phyloP scores from a whole-genome alignment of 2,888 invertebrate species.

The Zonitis immaculata region DNA sequence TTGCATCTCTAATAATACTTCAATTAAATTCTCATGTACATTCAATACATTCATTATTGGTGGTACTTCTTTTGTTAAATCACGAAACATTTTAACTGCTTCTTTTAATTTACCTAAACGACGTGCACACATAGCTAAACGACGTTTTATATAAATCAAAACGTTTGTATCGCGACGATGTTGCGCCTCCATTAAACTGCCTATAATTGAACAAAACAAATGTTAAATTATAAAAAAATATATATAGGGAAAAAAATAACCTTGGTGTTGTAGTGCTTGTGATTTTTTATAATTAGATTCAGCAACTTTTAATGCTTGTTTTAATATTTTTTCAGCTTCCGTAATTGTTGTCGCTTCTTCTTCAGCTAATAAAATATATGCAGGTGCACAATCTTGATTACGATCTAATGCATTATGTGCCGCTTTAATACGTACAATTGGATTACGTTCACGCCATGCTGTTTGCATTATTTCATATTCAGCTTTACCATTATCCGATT shows the following conservation, averaged over 20 bases:
- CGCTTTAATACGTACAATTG: conserved; percentile 83
- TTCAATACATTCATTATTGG: conserved; percentile 91
- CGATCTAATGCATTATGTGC: conserved; percentile 83
- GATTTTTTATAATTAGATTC: conserved; percentile 71
- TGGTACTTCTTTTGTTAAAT: conserved; percentile 93
- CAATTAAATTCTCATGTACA: conserved; percentile 94
- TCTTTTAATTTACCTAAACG: conserved; percentile 91
- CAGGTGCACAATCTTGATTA: conserved; percentile 90
- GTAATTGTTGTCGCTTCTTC: conserved; percentile 92
- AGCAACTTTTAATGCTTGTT: conserved; percentile 78
- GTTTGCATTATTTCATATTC: conserved; percentile 95
- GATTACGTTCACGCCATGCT: conserved; percentile 94
- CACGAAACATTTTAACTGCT: conserved; percentile 94
- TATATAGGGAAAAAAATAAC: too few relatives aligned
- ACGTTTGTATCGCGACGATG: conserved; percentile 90
- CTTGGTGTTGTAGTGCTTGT: conserved; percentile 76
- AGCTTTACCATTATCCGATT: conserved; percentile 78
- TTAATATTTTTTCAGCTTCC: conserved; percentile 79
- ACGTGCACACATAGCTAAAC: conserved; percentile 96
- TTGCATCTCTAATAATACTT: conserved; percentile 91
- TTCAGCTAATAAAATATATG: conserved; percentile 91
- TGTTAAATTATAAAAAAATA: too few relatives aligned
- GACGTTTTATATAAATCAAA: conserved; percentile 86
- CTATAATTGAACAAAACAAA: too few relatives aligned
- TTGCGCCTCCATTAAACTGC: conserved; percentile 65